Evolutionary conservation across 92 coral and sea anemone genomes (phyloP).

Genomic region (Porites divaricata): DNA sequence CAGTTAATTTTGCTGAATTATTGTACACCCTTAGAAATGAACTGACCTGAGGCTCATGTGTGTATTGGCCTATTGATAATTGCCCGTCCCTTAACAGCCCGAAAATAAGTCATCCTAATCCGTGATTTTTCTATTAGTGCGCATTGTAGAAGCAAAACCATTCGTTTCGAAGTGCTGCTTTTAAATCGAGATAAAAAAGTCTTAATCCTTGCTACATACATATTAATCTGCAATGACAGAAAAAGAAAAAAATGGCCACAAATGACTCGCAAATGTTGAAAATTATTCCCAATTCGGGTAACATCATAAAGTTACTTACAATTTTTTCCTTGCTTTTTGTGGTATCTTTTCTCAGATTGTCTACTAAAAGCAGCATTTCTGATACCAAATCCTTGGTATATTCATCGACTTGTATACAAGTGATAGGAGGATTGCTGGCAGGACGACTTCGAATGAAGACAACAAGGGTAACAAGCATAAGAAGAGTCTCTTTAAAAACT

Average conservation of each 20-base stretch:
- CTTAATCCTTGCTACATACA: neutral
- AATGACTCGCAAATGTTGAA: neutral
- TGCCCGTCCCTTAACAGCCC: no score
- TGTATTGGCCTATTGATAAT: no score
- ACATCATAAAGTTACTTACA: neutral
- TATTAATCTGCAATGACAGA: no score
- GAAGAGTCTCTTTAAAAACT: neutral
- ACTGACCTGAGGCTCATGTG: no score
- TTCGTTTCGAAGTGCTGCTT: no score
- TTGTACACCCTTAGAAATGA: no score
- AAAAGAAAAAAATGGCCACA: no score
- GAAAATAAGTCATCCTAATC: no score
- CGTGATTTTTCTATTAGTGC: no score
- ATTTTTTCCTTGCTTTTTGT: neutral
- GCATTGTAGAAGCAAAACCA: no score
- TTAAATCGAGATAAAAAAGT: no score
- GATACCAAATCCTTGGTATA: neutral
- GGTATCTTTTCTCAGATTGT: neutral
- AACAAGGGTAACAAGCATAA: neutral
- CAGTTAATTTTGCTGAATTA: no score
- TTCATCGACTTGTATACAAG: neutral
- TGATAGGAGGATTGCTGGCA: neutral
- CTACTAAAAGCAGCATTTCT: neutral
- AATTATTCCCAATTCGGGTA: neutral
- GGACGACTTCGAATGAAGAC: neutral